Evolutionary conservation across 2,113 vertebrate species (phyloP), one percentile per base, ranked within the genome.

Genomic region (Redunca redunca): DNA sequence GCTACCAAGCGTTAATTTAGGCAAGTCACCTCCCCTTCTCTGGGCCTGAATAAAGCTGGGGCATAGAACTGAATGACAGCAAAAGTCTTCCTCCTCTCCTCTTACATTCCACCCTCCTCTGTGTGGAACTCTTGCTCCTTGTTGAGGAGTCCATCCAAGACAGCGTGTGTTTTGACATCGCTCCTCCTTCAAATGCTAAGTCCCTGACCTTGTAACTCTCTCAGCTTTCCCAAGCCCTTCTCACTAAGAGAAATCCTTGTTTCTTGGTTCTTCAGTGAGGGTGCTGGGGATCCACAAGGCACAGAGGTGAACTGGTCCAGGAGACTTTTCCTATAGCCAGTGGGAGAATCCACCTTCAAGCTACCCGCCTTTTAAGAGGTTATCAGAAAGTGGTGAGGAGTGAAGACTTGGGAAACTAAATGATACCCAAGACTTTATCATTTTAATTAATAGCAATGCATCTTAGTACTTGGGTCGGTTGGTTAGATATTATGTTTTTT

Each of bases 381-480:
- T 67, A 7, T 53, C 92, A 55, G 85, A 95, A 67, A 86, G 55
- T 5, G 7, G 53, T 23, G 57, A 67, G 28, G 46, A 30, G 7
- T 60, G 4, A 15, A 90, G 58, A 89, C n/a, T 16, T 21, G 30
- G 21, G 52, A 88, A 57, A 57, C 28, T 43, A 50, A 84, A 48
- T 6, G 43, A 40, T 17, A 57, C 23, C n/a, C 36, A 30, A 40
- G 30, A 33, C 60, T 97, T 95, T 46, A 26, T 60, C 21, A 57
- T 57, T 84, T 94, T 92, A 40, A n/a, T 74, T 60, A 92, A 58
- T 74, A 50, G 71, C 13, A 89, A 92, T 58, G 30, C 4, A 53
- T 46, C n/a, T 43, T 92, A 46, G 90, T 92, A 26, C 19, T 94
- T 60, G 48, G 28, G 7, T n/a, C 94, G 58, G 5, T 62, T 77